These are phyloP conservation scores for Caenorhabditis sp. DNA, from an alignment of 2,888 invertebrate genomes.

Conservation along the genomic window DNA sequence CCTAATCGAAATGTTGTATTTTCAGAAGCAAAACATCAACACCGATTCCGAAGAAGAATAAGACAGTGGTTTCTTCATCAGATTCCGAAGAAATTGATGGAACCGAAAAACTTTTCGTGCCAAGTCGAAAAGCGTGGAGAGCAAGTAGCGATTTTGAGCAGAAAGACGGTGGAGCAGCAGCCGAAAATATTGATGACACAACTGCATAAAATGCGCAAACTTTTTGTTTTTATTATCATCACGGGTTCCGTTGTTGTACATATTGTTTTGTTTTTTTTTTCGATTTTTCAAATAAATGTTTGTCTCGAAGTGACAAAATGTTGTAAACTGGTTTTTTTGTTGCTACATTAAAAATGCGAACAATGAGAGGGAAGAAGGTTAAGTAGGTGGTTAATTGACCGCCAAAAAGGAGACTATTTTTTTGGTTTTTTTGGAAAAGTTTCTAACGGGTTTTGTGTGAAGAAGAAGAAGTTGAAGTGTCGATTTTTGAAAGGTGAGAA, in stretches of 20 bases:
- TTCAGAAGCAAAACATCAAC: slow-evolving; percentile 6
- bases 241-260: background rate
- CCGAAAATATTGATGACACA: slow-evolving; percentile 9
- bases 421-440: background rate
- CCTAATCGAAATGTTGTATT: too few species aligned
- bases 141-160: slow-evolving; percentile 59
- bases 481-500: background rate
- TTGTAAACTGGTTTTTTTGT: background rate
- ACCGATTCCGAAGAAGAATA: background rate
- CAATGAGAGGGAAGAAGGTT: background rate
- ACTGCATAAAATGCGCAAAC: slow-evolving; percentile 8
- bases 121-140: slow-evolving; percentile 51
- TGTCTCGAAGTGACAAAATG: background rate
- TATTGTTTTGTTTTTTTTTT: too few species aligned
- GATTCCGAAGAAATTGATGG: slow-evolving; percentile 59
- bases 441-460: background rate
- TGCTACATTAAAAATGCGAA: background rate
- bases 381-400: background rate
- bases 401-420: background rate
- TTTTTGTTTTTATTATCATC: background rate
- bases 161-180: slow-evolving; percentile 47
- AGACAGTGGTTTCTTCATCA: slow-evolving; percentile 32
- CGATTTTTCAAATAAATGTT: background rate
- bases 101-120: slow-evolving; percentile 60
- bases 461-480: too few species aligned